Base-by-base conservation (phyloP, 2,797 vertebrate genomes). In the Clarias laeviceps region DNA sequence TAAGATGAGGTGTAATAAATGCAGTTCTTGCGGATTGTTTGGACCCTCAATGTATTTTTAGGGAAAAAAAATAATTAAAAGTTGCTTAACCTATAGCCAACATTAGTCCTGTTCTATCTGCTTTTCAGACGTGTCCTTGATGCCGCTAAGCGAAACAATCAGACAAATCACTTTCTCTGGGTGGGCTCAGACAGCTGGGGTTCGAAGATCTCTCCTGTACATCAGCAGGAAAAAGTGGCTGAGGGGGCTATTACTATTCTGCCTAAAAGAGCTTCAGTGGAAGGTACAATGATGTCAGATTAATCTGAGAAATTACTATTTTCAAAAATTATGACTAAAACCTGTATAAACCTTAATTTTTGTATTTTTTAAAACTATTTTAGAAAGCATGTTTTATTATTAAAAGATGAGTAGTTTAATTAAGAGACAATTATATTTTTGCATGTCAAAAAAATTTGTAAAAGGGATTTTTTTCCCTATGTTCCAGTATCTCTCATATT, bases 171-270 rank as follows among this genome's bases (percentile, higher is more conserved):
- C 94, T 99, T 99, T 92, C 96, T 99, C 86, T 99, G 98, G 98
- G 97, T 99, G 91, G 98, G 97, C 37, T 99, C 98, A 4, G 98
- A 99, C 93, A 99, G 98, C 86, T 99, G 98, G 98, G 98, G 98
- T 6, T 96, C 97, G 82, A 99, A 99, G 94, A 97, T 98, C 91
- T 94, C 98, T 4, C 98, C 97, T 0, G 97, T 99, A 86, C 95
- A 97, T 82, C 96, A 97, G 83, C 98, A 99, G 92, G 98, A 99
- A 89, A 95, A 94, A 15, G 97, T 97, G 86, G 98, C 98, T 0
- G 97, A 98, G 91, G 98, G 98, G 32, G 98, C 98, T 32, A 94
- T 99, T 91, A 99, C 98, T 78, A 97, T 99, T 92, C 95, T 99
- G 80, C 98, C 98, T 82, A 98, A 98, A 94, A 96, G 98, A 92